Percentiles rank a stretch among this genome's conserved stretches.
These are phyloP conservation scores for Chaetodon auriga DNA, from an alignment of 2,113 vertebrate species.

Conservation along the genomic window DNA sequence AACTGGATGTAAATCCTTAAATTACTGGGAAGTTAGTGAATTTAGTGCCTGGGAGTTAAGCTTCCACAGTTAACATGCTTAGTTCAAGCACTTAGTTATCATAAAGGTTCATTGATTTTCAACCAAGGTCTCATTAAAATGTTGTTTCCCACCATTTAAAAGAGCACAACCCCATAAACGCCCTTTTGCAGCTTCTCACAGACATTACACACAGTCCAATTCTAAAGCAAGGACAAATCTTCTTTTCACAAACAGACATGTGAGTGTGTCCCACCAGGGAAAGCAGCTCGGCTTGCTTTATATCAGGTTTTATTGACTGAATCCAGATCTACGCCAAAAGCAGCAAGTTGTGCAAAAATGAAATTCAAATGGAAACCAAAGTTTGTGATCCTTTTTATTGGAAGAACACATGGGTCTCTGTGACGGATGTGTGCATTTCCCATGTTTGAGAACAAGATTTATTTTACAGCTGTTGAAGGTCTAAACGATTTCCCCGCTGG, in stretches of 20 bases:
- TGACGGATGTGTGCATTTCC: not conserved
- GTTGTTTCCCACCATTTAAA: constrained; percentile 5
- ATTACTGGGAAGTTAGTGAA: constrained; percentile 13
- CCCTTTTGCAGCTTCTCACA: constrained; percentile 10
- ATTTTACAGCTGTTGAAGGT: not conserved
- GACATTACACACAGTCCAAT: constrained; percentile 19
- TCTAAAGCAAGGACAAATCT: constrained; percentile 1
- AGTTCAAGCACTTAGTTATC: not conserved
- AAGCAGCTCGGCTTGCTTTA: not conserved
- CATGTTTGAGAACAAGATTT: constrained; percentile 8
- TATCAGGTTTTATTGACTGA: constrained; percentile 2
- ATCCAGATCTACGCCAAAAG: not conserved
- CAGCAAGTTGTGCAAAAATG: constrained; percentile 2
- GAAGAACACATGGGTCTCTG: not conserved
- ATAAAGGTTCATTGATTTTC: not conserved
- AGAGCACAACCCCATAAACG: not conserved
- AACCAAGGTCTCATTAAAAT: constrained; percentile 13
- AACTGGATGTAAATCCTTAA: not conserved
- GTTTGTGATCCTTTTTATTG: constrained; percentile 2
- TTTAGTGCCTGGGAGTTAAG: not conserved
- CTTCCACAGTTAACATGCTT: constrained; percentile 15
- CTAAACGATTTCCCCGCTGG: not conserved
- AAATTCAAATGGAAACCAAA: not conserved
- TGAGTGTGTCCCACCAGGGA: not conserved
- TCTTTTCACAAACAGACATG: constrained; percentile 10